A percentile compares a stretch with the other conserved stretches of the same genome.
phyloP scores from a whole-genome alignment of 2,888 invertebrate species.

The Pseudococcus viburni region DNA sequence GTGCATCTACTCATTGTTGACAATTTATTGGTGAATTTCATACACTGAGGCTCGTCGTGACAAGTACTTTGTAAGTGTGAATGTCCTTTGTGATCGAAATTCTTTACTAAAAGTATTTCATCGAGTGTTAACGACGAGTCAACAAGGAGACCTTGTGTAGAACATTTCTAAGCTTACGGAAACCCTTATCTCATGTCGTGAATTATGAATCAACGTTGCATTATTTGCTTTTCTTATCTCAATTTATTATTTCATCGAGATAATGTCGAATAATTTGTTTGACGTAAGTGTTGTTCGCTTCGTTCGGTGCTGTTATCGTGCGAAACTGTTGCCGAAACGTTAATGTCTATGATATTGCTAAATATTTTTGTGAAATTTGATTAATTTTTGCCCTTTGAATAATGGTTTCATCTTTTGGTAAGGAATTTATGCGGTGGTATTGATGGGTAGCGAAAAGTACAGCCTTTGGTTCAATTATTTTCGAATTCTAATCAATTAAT shows the following conservation, averaged over 20 bases:
- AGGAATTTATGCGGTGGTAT: not conserved
- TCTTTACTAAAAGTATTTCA: not conserved
- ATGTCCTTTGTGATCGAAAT: not conserved
- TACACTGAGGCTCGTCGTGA: not conserved
- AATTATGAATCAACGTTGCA: not conserved
- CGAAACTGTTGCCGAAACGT: not conserved
- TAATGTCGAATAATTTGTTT: not conserved
- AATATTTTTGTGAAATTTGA: not conserved
- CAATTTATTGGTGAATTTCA: not conserved
- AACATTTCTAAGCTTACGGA: not conserved
- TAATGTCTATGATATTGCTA: not conserved
- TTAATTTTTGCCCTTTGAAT: too few relatives aligned
- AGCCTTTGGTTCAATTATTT: not conserved
- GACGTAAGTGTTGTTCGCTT: not conserved
- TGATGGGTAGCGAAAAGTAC: not conserved
- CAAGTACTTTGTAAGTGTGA: not conserved
- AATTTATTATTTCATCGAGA: not conserved
- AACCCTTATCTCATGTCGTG: not conserved
- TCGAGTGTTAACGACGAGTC: not conserved
- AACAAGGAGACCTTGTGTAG: not conserved
- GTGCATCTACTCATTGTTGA: conserved; percentile 33
- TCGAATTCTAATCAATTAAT: not conserved
- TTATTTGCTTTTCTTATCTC: not conserved
- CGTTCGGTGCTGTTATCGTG: not conserved
- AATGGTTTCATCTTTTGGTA: not conserved